Evolutionary conservation across 2,113 vertebrate genomes (phyloP), one percentile per base, ranked within the genome.

Genomic region (Leptobrachium ailaonicum): DNA sequence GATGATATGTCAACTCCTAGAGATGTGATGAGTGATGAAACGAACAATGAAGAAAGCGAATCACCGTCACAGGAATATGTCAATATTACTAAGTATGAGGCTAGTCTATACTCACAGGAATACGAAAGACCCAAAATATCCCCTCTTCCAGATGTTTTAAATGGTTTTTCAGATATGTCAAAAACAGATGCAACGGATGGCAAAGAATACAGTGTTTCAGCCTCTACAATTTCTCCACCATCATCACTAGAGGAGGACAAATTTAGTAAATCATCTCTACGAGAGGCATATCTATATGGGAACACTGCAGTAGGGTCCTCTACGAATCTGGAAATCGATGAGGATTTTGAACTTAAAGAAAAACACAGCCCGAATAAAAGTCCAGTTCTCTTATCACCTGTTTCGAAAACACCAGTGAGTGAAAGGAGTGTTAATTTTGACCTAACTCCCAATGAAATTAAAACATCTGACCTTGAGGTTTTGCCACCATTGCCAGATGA

Each of bases 1-100:
- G 97, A 98, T 86, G 96, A 94, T 83, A 97, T 98, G 96, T 94
- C 95, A 1, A 98, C 96, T 76, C 95, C 96, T 2, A 94, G 94
- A 0, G 95, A 98, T 45, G 88, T 96, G 66, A 95, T 95, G 92
- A 97, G 95, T 14, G 95, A 98, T 43, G 96, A 98, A 91, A 95
- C 92, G 73, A 94, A 92, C 80, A 96, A 96, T n/a, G 96, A 98
- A 10, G 94, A 95, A 87, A 94, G 92, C 0, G 94, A 96, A 47
- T 97, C 93, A 79, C 96, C 95, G 0, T 95, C 93, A 82, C 94
- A 95, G 77, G 95, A 97, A 75, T 92, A 91, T 56, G 86, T 92
- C 44, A 91, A 92, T 47, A 85, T 93, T 83, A 91, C 91, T 76
- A 95, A 88, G 82, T 92, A 94, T 11, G 94, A 89, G 68, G 92